phyloP scores from a whole-genome alignment of 2,113 vertebrate species.

The Macaca fascicularis region T2T-MFA8v1.1 NC_088395.1:39878501-39879000 shows the following conservation, averaged over 20 bases:
- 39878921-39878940: neutral
- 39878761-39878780: constrained; percentile 28
- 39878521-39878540: constrained; percentile 68
- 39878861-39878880: neutral
- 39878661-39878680: constrained; percentile 42
- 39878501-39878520: constrained; percentile 79
- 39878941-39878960: neutral
- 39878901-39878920: neutral
- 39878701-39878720: constrained; percentile 43
- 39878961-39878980: neutral
- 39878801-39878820: neutral
- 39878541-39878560: constrained; percentile 66
- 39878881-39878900: neutral
- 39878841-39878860: neutral
- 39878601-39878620: constrained; percentile 52
- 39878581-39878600: constrained; percentile 39
- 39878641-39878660: constrained; percentile 55
- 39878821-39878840: neutral
- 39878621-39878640: constrained; percentile 50
- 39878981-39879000: neutral
- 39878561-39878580: constrained; percentile 51
- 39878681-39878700: constrained; percentile 62
- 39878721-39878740: neutral
- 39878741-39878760: neutral
- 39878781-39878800: neutral